Percentiles rank a stretch among this genome's conserved stretches.
These are phyloP conservation scores for Synanthedon andrenaeformis DNA, from an alignment of 2,888 invertebrate species.

Conservation along the genomic window DNA sequence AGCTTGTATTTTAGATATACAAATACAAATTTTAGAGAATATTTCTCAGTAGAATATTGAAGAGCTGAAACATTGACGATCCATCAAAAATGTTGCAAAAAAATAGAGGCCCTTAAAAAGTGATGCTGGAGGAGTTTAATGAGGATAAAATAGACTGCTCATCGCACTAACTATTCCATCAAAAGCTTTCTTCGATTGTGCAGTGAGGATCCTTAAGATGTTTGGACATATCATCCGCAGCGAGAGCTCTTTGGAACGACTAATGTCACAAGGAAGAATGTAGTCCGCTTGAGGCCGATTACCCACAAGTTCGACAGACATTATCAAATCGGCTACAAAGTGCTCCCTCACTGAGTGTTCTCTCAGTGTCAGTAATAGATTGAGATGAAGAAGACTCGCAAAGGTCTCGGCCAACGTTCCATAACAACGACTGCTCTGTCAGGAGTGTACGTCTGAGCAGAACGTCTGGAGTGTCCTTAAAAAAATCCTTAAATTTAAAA, in stretches of 20 bases:
- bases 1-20: too few relatives aligned
- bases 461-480: too few relatives aligned
- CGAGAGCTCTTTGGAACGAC: too few relatives aligned
- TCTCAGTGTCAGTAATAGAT: neutral
- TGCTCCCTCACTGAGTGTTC: too few relatives aligned
- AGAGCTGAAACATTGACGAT: neutral
- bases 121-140: conserved; percentile 5
- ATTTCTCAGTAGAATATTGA: neutral
- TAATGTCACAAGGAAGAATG: neutral
- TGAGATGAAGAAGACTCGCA: too few relatives aligned
- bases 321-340: neutral
- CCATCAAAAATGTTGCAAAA: neutral
- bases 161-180: conserved; percentile 4
- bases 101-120: neutral
- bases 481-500: too few relatives aligned
- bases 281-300: neutral
- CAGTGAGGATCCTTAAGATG: too few relatives aligned
- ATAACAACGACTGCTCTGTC: too few relatives aligned
- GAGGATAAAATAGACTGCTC: conserved; percentile 5
- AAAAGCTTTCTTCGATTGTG: neutral
- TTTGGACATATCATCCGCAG: too few relatives aligned
- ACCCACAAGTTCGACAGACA: neutral
- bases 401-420: neutral
- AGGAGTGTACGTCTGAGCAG: too few relatives aligned
- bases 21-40: too few relatives aligned